phyloP scores from a whole-genome alignment of 2,797 vertebrate genomes.

The Myripristis jacobus region DNA sequence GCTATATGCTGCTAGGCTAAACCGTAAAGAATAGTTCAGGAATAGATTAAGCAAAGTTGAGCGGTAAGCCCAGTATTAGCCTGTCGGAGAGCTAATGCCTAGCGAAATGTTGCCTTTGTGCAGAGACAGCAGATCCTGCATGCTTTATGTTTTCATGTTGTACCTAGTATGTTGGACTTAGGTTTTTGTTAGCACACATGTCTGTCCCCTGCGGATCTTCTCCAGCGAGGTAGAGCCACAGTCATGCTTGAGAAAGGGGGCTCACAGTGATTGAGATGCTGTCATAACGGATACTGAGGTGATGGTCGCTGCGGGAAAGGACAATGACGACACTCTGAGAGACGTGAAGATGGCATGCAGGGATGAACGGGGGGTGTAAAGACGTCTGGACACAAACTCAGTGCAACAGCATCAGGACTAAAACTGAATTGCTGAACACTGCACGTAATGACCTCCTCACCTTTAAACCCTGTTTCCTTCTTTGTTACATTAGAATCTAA shows the following conservation, averaged over 20 bases:
- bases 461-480: background rate
- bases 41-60: constrained; percentile 64
- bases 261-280: constrained; percentile 32
- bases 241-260: constrained; percentile 22
- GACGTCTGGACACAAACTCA: constrained; percentile 1
- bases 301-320: constrained; percentile 30
- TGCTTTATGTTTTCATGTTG: constrained; percentile 59
- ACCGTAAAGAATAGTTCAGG: constrained; percentile 57
- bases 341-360: background rate
- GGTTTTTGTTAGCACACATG: constrained; percentile 63
- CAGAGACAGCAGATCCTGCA: constrained; percentile 55
- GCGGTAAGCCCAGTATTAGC: constrained; percentile 66
- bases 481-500: background rate
- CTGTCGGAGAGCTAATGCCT: constrained; percentile 55
- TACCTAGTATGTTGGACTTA: constrained; percentile 58
- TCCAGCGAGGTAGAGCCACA: constrained; percentile 46
- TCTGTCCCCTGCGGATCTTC: constrained; percentile 64
- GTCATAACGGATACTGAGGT: constrained; percentile 21
- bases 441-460: background rate
- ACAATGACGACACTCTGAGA: constrained; percentile 16
- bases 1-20: constrained; percentile 55
- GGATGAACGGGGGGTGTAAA: too few species aligned
- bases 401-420: background rate
- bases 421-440: background rate
- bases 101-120: constrained; percentile 64